phyloP scores from a whole-genome alignment of 2,888 invertebrate species.

The Agrochola circellaris region DNA sequence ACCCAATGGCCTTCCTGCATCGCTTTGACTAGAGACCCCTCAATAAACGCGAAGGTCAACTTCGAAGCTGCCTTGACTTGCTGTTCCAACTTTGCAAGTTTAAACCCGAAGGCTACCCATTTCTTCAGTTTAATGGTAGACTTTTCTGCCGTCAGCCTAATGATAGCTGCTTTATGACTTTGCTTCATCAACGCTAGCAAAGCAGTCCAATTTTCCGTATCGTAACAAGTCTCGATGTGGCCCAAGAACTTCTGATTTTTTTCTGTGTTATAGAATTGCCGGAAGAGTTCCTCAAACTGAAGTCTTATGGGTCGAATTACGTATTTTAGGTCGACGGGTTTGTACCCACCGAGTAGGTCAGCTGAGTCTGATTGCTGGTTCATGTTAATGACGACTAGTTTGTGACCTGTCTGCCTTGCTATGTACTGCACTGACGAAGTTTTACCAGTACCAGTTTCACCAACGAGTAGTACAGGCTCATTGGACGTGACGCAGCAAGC shows the following conservation, averaged over 20 bases:
- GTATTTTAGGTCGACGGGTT: constrained; percentile 97
- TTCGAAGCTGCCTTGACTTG: constrained; percentile 94
- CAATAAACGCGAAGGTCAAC: constrained; percentile 97
- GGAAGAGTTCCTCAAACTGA: constrained; percentile 96
- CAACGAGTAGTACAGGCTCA: constrained; percentile 98
- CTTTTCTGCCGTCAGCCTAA: constrained; percentile 83
- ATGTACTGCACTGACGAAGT: constrained; percentile 98
- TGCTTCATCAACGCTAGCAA: constrained; percentile 94
- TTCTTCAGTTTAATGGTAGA: constrained; percentile 81
- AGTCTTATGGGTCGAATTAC: constrained; percentile 95
- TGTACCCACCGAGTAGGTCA: constrained; percentile 98
- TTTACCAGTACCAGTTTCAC: constrained; percentile 99
- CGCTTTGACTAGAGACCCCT: constrained; percentile 98
- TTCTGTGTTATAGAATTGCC: constrained; percentile 93
- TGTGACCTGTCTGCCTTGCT: constrained; percentile 95
- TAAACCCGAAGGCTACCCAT: constrained; percentile 93
- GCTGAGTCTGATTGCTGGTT: constrained; percentile 99
- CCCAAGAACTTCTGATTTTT: constrained; percentile 96
- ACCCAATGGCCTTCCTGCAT: constrained; percentile 98
- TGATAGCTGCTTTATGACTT: constrained; percentile 92
- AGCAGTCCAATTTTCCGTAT: constrained; percentile 93
- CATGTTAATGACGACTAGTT: constrained; percentile 98
- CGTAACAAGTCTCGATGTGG: constrained; percentile 94
- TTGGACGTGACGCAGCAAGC: constrained; percentile 95
- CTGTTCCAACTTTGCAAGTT: constrained; percentile 93